Conservation (phyloP, 2,888 invertebrate genomes). For the Agonopterix arenella region DNA sequence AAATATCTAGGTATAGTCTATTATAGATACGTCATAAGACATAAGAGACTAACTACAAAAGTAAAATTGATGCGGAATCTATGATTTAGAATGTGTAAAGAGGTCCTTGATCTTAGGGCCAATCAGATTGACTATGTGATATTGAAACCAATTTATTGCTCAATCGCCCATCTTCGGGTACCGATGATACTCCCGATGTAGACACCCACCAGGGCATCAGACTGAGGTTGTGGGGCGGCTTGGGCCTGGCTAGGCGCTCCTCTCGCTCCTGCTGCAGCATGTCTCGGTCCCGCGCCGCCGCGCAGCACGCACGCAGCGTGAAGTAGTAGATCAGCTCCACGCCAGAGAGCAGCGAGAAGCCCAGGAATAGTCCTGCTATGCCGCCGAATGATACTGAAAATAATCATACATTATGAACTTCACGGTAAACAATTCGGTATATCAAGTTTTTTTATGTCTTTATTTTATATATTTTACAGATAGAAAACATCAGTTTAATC, state of each 20-base stretch:
- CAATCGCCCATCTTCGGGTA: neutral
- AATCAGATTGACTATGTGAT: too few relatives aligned
- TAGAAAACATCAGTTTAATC: too few relatives aligned
- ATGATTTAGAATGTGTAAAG: too few relatives aligned
- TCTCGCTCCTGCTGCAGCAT: slow-evolving; percentile 62
- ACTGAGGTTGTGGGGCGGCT: slow-evolving; percentile 63
- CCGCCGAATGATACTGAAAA: slow-evolving; percentile 80
- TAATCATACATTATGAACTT: neutral
- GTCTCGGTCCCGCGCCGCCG: slow-evolving; percentile 69
- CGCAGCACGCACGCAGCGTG: slow-evolving; percentile 82
- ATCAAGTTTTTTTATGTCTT: too few relatives aligned
- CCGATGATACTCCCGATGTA: too few relatives aligned
- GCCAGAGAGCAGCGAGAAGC: slow-evolving; percentile 85
- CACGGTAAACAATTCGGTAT: too few relatives aligned
- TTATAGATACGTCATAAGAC: too few relatives aligned
- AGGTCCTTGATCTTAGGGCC: too few relatives aligned
- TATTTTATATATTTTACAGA: too few relatives aligned
- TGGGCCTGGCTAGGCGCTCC: slow-evolving; percentile 50
- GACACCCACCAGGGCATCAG: slow-evolving; percentile 55
- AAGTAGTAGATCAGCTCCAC: slow-evolving; percentile 88
- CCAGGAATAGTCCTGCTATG: slow-evolving; percentile 81
- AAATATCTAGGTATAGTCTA: too few relatives aligned
- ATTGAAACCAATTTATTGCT: neutral
- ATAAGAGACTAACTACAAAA: too few relatives aligned
- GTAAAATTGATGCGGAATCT: too few relatives aligned